phyloP scores from a whole-genome alignment of 2,797 vertebrate genomes.

The Gambelia wislizenii region DNA sequence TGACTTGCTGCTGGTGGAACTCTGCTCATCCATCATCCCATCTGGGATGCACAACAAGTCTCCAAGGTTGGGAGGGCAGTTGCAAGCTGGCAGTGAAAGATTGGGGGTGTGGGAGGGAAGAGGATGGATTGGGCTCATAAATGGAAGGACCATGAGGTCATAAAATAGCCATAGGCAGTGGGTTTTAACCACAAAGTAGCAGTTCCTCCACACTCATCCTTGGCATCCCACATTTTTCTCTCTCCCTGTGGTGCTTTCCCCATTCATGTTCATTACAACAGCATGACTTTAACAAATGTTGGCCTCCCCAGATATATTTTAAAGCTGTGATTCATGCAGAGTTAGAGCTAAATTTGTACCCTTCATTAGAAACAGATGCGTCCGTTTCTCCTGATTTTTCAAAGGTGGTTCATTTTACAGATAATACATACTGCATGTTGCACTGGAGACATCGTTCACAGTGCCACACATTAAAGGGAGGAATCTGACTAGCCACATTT shows the following conservation, averaged over 20 bases:
- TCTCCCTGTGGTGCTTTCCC: background rate
- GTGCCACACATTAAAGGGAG: no score
- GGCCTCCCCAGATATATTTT: background rate
- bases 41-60: background rate
- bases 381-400: background rate
- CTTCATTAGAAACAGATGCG: conserved; percentile 54
- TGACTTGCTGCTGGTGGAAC: background rate
- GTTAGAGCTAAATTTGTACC: conserved; percentile 28
- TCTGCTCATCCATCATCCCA: background rate
- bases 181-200: conserved; percentile 27
- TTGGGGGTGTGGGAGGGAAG: background rate
- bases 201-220: background rate
- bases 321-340: conserved; percentile 38
- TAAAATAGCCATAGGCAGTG: background rate
- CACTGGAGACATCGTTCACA: background rate
- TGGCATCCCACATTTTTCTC: background rate
- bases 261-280: background rate
- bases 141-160: background rate
- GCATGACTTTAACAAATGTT: background rate
- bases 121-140: no score
- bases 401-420: conserved; percentile 20
- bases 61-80: background rate
- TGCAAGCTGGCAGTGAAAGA: background rate
- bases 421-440: conserved; percentile 36
- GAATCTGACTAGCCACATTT: background rate